Percentiles rank a stretch among this genome's conserved stretches.
Evolutionary conservation across 2,888 invertebrate species (phyloP).

Genomic region (Eremobia ochroleuca): DNA sequence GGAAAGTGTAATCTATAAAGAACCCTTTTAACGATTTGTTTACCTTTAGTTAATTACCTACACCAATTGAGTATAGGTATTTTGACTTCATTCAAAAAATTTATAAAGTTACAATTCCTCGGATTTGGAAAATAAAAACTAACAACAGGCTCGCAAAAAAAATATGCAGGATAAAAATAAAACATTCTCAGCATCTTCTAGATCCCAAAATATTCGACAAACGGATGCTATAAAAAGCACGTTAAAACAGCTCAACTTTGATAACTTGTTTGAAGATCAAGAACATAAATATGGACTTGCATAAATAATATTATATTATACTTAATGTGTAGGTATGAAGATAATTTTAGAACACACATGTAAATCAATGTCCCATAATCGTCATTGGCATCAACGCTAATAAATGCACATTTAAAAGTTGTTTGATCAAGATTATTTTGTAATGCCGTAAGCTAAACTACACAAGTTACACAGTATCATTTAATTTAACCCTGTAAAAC

Average conservation of each 20-base stretch:
- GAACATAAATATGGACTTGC: background rate
- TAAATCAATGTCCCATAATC: conserved; percentile 1
- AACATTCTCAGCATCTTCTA: background rate
- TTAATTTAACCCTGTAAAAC: no score
- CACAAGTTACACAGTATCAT: background rate
- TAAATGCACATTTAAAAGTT: background rate
- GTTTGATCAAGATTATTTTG: conserved; percentile 12
- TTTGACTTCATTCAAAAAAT: no score
- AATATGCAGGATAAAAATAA: background rate
- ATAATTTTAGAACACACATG: background rate
- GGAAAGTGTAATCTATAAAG: background rate
- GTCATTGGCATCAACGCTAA: background rate
- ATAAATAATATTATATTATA: background rate
- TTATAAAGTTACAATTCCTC: background rate
- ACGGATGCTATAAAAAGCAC: background rate
- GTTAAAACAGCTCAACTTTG: conserved; percentile 2
- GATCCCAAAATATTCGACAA: background rate
- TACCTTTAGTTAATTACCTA: background rate
- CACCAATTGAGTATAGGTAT: background rate
- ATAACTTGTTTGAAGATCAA: conserved; percentile 37
- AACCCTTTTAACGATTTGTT: background rate
- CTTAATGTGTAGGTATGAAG: background rate
- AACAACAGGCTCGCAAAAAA: background rate
- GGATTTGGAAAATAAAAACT: background rate
- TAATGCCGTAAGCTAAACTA: no score